Evolutionary conservation across 2,113 vertebrate genomes (phyloP).

Genomic region (Neotoma lepida): DNA sequence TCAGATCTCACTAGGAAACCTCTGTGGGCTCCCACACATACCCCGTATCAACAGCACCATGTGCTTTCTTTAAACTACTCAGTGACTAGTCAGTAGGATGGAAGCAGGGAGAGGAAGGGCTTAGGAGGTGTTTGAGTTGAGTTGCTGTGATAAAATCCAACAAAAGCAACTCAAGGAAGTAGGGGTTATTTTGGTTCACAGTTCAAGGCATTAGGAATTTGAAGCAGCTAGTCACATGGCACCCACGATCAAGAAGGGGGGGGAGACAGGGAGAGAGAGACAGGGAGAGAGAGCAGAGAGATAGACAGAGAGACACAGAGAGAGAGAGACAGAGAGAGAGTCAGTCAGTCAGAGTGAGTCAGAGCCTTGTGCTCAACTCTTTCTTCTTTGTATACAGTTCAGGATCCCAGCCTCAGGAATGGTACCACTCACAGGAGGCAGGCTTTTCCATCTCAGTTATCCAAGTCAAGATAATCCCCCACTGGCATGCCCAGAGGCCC

Average conservation of each 20-base stretch:
- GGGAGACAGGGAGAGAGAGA: rapidly evolving
- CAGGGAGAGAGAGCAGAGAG: neutral
- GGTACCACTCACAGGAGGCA: neutral
- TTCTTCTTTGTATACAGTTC: neutral
- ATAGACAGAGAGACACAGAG: neutral
- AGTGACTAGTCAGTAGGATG: neutral
- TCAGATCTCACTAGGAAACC: too few species aligned
- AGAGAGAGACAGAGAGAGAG: neutral
- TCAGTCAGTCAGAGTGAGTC: too few species aligned
- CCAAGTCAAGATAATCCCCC: neutral
- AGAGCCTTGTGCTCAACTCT: neutral
- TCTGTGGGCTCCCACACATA: too few species aligned
- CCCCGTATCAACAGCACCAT: neutral
- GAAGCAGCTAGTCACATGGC: neutral
- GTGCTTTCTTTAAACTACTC: neutral
- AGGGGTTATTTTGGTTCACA: neutral
- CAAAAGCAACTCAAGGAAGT: neutral
- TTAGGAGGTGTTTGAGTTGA: neutral
- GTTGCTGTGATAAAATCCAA: neutral
- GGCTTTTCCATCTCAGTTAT: neutral
- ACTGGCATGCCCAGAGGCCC: neutral
- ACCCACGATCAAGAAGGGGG: neutral
- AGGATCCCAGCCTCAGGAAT: neutral
- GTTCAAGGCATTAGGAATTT: neutral
- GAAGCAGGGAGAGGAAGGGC: neutral